Evolutionary conservation across 2,113 vertebrate species (phyloP), one percentile per base, ranked within the genome.

Genomic region (Clarias magur): DNA sequence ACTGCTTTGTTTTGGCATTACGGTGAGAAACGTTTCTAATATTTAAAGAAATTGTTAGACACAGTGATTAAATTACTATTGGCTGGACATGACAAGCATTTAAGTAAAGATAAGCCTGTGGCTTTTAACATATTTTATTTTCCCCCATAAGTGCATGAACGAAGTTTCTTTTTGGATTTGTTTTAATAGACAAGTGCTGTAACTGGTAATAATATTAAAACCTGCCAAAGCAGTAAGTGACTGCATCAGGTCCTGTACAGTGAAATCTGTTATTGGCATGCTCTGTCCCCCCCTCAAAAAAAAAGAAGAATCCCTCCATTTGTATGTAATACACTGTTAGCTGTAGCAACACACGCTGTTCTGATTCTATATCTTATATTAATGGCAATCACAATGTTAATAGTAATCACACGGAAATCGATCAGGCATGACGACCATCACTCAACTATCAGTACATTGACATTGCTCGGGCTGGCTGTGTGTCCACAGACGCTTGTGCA

Each of bases 1-100:
- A 78, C 38, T 63, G 11, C 81, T 89, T 53, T 59, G 81, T 85
- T 90, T 91, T 94, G 92, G 92, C 91, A 87, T 88, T 90, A 82
- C 79, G 53, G 87, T 78, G 15, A 15, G 56, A 4, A 21, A 67
- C 2, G 15, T 27, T 76, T 76, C 19, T 25, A 76, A 3, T 59
- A 57, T 62, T 78, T n/a, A 63, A 11, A 85, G 68, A 70, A 27
- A 8, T 13, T 7, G 3, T 76, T 21, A 56, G 48, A 84, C 53
- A 79, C 75, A 57, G n/a, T 56, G 54, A 60, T n/a, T 59, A 72
- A 68, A 42, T 72, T 59, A 48, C 34, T 53, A 62, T 56, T 56
- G 60, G 60, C 60, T 87, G n/a, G 17, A 56, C 72, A 81, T 67
- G 83, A 27, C 53, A 54, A 67, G 2, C 75, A 68, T 13, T 38